Evolutionary conservation across 2,888 invertebrate genomes (phyloP).

Genomic region (Temnothorax rugatulus): DNA sequence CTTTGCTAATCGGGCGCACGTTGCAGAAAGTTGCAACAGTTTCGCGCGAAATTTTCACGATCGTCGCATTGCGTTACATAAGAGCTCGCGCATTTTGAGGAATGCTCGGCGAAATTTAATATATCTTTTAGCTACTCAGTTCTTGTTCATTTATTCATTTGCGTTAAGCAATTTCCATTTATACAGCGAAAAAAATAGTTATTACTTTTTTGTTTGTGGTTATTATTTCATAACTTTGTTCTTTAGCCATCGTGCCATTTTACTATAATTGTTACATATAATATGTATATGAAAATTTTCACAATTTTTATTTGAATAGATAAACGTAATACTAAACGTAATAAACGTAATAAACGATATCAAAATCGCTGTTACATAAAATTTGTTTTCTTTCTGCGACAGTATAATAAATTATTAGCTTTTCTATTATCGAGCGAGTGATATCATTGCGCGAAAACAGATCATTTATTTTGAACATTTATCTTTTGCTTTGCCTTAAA

Average conservation of each 20-base stretch:
- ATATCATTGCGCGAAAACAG: neutral
- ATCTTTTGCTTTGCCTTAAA: neutral
- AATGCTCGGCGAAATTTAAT: constrained; percentile 12
- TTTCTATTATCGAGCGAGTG: neutral
- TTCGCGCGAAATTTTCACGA: constrained; percentile 37
- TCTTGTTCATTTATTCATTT: constrained; percentile 13
- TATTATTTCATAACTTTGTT: neutral
- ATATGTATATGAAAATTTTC: neutral
- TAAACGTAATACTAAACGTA: neutral
- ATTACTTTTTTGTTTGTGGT: neutral
- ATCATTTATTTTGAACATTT: neutral
- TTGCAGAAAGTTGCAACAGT: constrained; percentile 19
- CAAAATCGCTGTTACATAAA: neutral
- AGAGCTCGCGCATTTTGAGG: neutral
- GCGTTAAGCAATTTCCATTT: neutral
- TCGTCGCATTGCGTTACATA: neutral
- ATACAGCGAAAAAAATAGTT: neutral
- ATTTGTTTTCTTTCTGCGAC: neutral
- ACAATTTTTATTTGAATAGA: neutral
- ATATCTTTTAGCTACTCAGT: neutral
- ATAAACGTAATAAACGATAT: neutral
- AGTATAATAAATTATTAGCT: neutral
- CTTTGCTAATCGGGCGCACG: constrained; percentile 12
- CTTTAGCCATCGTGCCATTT: neutral
- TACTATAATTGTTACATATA: neutral